Evolutionary conservation across 2,888 invertebrate genomes (phyloP), one percentile per base, ranked within the genome.

Genomic region (Slavum lentiscoides): DNA sequence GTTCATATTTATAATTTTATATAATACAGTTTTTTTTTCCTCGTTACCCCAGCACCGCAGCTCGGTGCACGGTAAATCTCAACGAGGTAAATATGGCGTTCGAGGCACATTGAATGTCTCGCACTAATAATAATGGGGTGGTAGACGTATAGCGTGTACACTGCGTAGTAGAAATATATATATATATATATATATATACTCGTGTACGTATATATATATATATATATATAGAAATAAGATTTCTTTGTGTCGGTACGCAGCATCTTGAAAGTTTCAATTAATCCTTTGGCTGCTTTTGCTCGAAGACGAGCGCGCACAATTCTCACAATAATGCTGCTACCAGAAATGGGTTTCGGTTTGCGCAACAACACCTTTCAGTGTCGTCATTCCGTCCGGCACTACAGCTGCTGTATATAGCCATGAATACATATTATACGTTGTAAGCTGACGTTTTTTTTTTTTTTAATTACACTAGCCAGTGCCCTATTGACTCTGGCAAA

Each of bases 211-310:
- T 30, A 4, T 30, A 58, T 43, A 58, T 1, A 58, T 4, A 30
- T 4, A 30, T 30, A 4, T 30, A 58, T 43, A 58, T 1, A 58
- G 5, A 7, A 70, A 77, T 70, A 53, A 49, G 62, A 64, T 19
- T 70, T 49, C 80, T 80, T 80, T 80, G 64, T 80, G 80, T 23
- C 53, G 11, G 23, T 19, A n/a, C 4, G 30, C 53, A 43, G 64
- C 62, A 80, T 80, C 80, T 80, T 80, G 80, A 80, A 70, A 80
- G 80, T 80, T 80, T 80, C 80, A 80, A 80, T 80, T 80, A 80
- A 69, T 55, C 69, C 76, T 69, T 53, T 30, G 64, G 74, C 9
- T 61, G 53, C 53, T 74, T 30, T 80, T 70, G 62, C 69, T 69
- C 76, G 6, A 68, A 67, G 67, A 76, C 13, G 9, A 19, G 21